phyloP scores from a whole-genome alignment of 2,797 vertebrate species.

The Botia kubotai region DNA sequence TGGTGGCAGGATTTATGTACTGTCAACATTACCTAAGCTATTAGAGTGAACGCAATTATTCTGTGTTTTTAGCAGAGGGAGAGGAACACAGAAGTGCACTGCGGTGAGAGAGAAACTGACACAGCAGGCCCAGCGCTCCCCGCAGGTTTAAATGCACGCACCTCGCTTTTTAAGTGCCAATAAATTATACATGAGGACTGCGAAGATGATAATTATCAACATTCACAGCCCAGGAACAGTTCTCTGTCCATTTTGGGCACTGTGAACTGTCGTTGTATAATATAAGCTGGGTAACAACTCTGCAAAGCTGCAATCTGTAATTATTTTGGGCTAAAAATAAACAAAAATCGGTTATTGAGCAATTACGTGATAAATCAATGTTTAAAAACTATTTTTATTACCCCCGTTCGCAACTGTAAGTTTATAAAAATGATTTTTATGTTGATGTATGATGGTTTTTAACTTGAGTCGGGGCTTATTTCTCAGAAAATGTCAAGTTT shows the following conservation, averaged over 20 bases:
- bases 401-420: no score
- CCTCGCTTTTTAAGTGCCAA: conserved; percentile 78
- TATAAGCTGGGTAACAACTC: no score
- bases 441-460: no score
- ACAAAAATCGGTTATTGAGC: no score
- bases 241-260: not conserved
- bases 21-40: conserved; percentile 84
- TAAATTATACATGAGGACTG: conserved; percentile 80
- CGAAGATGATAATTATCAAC: conserved; percentile 79
- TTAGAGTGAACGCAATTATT: conserved; percentile 82
- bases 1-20: conserved; percentile 84
- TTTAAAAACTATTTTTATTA: no score
- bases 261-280: not conserved
- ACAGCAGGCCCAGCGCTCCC: conserved; percentile 71
- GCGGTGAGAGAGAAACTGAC: conserved; percentile 54
- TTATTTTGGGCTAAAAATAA: no score
- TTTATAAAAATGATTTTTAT: no score
- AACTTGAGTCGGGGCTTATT: no score
- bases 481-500: no score
- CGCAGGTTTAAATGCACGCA: conserved; percentile 76
- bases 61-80: conserved; percentile 68
- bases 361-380: no score
- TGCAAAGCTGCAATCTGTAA: no score
- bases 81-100: conserved; percentile 54
- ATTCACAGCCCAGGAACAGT: conserved; percentile 62